Conservation (phyloP, 2,888 invertebrate genomes). For the Plebejus melissa region DNA sequence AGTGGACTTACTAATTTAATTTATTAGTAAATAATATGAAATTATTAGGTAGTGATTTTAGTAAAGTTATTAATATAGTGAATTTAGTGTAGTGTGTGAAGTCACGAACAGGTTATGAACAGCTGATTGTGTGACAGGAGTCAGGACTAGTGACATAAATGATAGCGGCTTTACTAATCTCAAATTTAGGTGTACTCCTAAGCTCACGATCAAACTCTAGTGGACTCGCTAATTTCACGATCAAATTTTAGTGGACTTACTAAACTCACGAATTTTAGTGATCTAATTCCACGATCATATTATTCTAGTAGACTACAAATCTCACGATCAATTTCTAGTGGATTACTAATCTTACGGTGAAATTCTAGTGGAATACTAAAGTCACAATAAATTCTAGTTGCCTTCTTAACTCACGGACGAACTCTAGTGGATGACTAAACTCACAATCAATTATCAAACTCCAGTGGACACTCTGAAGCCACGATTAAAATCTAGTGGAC, state of each 20-base stretch:
- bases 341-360: background rate
- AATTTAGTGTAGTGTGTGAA: background rate
- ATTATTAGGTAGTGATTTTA: background rate
- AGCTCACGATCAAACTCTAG: background rate
- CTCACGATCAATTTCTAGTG: background rate
- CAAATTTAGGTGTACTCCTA: background rate
- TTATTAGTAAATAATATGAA: background rate
- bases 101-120: background rate
- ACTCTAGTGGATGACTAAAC: background rate
- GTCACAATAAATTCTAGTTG: background rate
- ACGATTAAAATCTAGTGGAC: background rate
- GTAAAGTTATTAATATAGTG: background rate
- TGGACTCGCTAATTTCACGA: background rate
- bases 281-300: background rate
- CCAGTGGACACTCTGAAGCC: background rate
- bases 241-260: background rate
- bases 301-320: background rate
- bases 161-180: background rate
- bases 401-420: background rate
- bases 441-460: background rate
- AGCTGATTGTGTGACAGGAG: background rate
- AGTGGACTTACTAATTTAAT: background rate
- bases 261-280: background rate
- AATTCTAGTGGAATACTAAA: background rate
- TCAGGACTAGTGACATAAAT: background rate